These are phyloP conservation scores for Notarius quadriscutis DNA, from an alignment of 2,113 vertebrate species.

Conservation along the genomic window DNA sequence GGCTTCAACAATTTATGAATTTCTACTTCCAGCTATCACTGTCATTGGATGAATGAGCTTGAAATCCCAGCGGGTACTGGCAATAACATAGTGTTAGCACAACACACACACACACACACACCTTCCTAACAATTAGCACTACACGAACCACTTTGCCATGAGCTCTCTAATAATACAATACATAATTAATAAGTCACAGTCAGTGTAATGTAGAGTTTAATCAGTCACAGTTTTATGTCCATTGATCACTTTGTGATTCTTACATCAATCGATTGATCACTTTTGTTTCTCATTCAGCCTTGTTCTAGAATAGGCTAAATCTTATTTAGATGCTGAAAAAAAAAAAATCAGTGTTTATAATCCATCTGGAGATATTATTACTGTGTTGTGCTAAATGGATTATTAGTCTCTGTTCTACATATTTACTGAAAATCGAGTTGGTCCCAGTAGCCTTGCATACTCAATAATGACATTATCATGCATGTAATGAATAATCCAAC, in stretches of 20 bases:
- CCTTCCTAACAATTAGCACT: conserved; percentile 55
- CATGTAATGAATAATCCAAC: conserved; percentile 56
- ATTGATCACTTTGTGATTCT: conserved; percentile 48
- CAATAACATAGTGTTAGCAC: conserved; percentile 29
- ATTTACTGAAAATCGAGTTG: conserved; percentile 36
- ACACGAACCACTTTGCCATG: conserved; percentile 51
- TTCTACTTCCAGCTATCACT: conserved; percentile 13
- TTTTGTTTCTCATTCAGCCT: conserved; percentile 6
- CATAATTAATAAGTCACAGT: conserved; percentile 40
- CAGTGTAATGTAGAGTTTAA: conserved; percentile 48
- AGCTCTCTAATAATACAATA: conserved; percentile 38
- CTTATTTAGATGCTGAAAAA: conserved; percentile 26
- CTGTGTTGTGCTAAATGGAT: conserved; percentile 42
- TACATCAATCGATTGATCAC: conserved; percentile 35
- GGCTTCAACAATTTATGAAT: conserved; percentile 4
- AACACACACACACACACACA: conserved; percentile 27
- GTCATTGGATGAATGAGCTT: conserved; percentile 38
- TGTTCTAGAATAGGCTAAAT: conserved; percentile 30
- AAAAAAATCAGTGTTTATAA: conserved; percentile 21
- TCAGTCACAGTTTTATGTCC: conserved; percentile 45
- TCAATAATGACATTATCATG: conserved; percentile 56
- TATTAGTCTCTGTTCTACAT: conserved; percentile 41
- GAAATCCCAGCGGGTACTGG: conserved; percentile 8
- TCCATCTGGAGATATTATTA: conserved; percentile 39
- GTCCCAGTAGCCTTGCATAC: conserved; percentile 44